A percentile compares a stretch with the other conserved stretches of the same genome.
Conservation (phyloP, 1,140 invertebrate species). For the Drepana arcuata region DNA sequence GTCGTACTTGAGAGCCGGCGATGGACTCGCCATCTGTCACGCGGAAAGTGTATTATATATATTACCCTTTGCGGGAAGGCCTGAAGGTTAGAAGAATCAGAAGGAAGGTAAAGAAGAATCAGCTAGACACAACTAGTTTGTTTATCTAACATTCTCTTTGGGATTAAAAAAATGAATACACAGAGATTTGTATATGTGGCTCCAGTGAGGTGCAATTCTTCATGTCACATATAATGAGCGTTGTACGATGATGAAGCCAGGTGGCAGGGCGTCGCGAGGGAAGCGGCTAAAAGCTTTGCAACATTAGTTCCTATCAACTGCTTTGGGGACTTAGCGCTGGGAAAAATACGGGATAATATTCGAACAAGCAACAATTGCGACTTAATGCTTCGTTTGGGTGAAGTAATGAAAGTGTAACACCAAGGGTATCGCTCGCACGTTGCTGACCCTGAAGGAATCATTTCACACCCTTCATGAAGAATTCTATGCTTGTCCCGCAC, state of each 20-base stretch:
- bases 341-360: constrained; percentile 7
- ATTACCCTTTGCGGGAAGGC: too few relatives aligned
- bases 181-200: background rate
- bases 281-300: constrained; percentile 37
- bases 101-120: background rate
- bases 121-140: background rate
- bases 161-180: background rate
- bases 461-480: too few relatives aligned
- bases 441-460: too few relatives aligned
- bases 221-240: constrained; percentile 5
- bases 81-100: background rate
- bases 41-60: too few relatives aligned
- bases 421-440: too few relatives aligned
- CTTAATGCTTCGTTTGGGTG: too few relatives aligned
- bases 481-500: too few relatives aligned
- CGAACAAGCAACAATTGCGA: background rate
- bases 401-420: too few relatives aligned
- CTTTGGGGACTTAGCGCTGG: constrained; percentile 13
- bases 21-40: too few relatives aligned
- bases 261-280: constrained; percentile 7
- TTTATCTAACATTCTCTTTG: background rate
- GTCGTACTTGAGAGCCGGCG: too few relatives aligned
- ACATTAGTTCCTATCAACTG: constrained; percentile 44
- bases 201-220: too few relatives aligned
- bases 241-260: constrained; percentile 7